Evolutionary conservation across 2,888 invertebrate species (phyloP).

Genomic region (Elmis aenea): DNA sequence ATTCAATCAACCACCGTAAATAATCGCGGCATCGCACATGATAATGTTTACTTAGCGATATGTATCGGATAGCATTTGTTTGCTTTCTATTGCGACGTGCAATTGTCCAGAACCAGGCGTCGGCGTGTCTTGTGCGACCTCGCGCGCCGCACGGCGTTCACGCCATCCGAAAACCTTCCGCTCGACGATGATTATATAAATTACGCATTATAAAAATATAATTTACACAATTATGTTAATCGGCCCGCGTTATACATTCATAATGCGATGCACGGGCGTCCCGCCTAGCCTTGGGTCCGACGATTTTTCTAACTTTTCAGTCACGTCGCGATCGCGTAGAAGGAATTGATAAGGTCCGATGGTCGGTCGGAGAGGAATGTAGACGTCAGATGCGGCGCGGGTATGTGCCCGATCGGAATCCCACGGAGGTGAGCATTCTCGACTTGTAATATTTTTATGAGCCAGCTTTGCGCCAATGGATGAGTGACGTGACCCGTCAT

Average conservation of each 20-base stretch:
- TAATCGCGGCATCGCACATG: conserved; percentile 24
- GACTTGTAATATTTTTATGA: conserved; percentile 39
- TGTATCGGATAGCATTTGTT: conserved; percentile 18
- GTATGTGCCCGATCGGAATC: conserved; percentile 40
- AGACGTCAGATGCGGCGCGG: conserved; percentile 37
- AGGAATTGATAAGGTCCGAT: conserved; percentile 29
- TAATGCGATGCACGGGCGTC: conserved; percentile 27
- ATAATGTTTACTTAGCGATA: conserved; percentile 19
- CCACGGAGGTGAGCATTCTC: conserved; percentile 30
- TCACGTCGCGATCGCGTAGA: conserved; percentile 32
- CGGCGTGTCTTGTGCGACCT: too few relatives aligned
- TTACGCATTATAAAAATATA: conserved; percentile 40
- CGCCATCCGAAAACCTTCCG: too few relatives aligned
- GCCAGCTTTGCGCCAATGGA: conserved; percentile 39
- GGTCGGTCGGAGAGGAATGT: conserved; percentile 31
- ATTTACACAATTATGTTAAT: conserved; percentile 49
- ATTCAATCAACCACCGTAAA: conserved; percentile 26
- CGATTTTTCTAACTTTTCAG: conserved; percentile 36
- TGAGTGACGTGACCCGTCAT: conserved; percentile 49
- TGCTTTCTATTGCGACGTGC: conserved; percentile 11
- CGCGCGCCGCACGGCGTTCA: too few relatives aligned
- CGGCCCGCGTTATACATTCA: conserved; percentile 25
- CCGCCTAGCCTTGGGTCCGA: conserved; percentile 37
- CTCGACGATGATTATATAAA: conserved; percentile 32
- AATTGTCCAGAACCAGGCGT: too few relatives aligned